phyloP scores from a whole-genome alignment of 2,888 invertebrate genomes.

The Nephrotoma flavescens region DNA sequence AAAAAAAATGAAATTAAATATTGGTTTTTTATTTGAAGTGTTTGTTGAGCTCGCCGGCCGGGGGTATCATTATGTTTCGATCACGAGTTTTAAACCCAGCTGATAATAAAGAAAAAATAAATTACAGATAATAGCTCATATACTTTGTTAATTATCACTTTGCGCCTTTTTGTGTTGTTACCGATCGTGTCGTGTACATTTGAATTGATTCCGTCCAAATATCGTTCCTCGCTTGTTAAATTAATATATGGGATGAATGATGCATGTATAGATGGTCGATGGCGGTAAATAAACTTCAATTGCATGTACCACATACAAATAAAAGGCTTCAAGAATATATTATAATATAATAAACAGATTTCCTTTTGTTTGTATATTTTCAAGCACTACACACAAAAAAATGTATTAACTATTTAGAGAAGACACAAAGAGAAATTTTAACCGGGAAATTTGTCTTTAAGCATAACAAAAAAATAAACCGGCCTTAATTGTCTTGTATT shows the following conservation, averaged over 20 bases:
- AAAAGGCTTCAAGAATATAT: not conserved
- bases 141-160: not conserved
- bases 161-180: not conserved
- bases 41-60: not conserved
- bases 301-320: not conserved
- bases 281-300: not conserved
- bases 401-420: not conserved
- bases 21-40: not conserved
- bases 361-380: not conserved
- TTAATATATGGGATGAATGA: not conserved
- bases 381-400: not conserved
- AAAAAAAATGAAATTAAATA: not conserved
- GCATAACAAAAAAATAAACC: not conserved
- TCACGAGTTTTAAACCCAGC: not conserved
- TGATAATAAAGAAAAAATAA: not conserved
- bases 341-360: not conserved
- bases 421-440: not conserved
- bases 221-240: not conserved
- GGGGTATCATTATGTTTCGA: not conserved
- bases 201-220: not conserved
- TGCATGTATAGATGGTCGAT: not conserved
- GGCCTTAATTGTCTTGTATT: not conserved
- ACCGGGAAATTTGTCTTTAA: not conserved
- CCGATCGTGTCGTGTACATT: not conserved
- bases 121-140: not conserved